phyloP scores from a whole-genome alignment of 1,140 invertebrate genomes.

The Drosophila athabasca region DNA sequence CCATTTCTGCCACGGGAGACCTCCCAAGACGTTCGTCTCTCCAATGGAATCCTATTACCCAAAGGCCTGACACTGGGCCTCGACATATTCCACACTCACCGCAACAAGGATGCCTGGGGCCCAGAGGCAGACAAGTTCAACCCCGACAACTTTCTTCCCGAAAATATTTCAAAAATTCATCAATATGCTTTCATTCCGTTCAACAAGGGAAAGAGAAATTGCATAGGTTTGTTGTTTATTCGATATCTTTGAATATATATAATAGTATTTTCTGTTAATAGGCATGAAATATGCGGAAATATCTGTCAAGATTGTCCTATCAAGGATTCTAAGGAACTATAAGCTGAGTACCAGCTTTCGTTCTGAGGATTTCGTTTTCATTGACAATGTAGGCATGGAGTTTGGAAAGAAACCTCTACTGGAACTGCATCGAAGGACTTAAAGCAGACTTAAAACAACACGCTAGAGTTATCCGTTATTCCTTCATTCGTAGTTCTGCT shows the following conservation, averaged over 20 bases:
- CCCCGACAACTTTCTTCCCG: constrained; percentile 74
- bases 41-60: constrained; percentile 53
- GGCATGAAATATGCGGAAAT: constrained; percentile 64
- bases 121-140: constrained; percentile 62
- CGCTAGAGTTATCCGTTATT: too few species aligned
- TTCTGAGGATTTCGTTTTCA: constrained; percentile 51
- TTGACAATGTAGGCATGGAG: constrained; percentile 46
- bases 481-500: too few species aligned
- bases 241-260: neutral
- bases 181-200: constrained; percentile 76
- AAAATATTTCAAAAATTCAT: constrained; percentile 53
- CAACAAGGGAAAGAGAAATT: constrained; percentile 54
- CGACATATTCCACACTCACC: constrained; percentile 57
- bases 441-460: neutral
- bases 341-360: constrained; percentile 56
- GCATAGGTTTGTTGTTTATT: constrained; percentile 55
- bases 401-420: constrained; percentile 42
- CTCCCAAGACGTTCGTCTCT: constrained; percentile 39
- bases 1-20: constrained; percentile 43
- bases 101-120: constrained; percentile 63
- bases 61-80: constrained; percentile 42
- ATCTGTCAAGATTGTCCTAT: constrained; percentile 48
- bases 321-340: constrained; percentile 61
- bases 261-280: constrained; percentile 8
- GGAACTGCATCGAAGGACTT: constrained; percentile 33